These are phyloP conservation scores for Pelochelys cantorii DNA, from an alignment of 2,797 vertebrate species.

Conservation along the genomic window DNA sequence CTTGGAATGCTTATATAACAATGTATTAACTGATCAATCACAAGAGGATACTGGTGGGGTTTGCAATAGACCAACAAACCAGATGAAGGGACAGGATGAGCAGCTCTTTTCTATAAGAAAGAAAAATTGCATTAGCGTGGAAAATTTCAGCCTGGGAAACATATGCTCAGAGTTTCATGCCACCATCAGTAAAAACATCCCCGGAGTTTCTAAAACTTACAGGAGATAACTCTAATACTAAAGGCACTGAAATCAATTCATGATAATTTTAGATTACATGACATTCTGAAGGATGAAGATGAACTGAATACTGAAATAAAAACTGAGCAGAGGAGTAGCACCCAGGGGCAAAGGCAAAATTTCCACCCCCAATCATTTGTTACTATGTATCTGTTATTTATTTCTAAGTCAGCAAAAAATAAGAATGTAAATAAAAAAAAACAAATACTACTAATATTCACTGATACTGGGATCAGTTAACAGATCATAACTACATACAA, in stretches of 20 bases:
- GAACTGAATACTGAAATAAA: not conserved
- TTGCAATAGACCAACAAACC: not conserved
- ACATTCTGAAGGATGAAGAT: not conserved
- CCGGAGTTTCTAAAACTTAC: not conserved
- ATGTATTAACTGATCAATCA: constrained; percentile 39
- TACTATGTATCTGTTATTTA: too few species aligned
- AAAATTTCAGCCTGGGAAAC: not conserved
- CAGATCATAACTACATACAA: too few species aligned
- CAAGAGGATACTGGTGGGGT: not conserved
- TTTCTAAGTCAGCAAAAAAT: not conserved
- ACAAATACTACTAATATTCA: too few species aligned
- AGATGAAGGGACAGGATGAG: constrained; percentile 20
- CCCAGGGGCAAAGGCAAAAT: too few species aligned
- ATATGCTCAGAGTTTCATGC: not conserved
- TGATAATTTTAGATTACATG: not conserved
- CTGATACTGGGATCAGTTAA: too few species aligned
- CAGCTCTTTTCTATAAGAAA: not conserved
- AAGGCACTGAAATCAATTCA: not conserved
- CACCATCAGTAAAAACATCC: not conserved
- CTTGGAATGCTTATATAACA: constrained; percentile 22
- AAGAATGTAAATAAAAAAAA: too few species aligned
- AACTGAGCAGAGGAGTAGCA: not conserved
- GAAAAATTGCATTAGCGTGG: not conserved
- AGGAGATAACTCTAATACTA: not conserved
- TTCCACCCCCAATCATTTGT: too few species aligned